Evolutionary conservation across 1,140 invertebrate genomes (phyloP).

Genomic region (Drosophila sp.): DNA sequence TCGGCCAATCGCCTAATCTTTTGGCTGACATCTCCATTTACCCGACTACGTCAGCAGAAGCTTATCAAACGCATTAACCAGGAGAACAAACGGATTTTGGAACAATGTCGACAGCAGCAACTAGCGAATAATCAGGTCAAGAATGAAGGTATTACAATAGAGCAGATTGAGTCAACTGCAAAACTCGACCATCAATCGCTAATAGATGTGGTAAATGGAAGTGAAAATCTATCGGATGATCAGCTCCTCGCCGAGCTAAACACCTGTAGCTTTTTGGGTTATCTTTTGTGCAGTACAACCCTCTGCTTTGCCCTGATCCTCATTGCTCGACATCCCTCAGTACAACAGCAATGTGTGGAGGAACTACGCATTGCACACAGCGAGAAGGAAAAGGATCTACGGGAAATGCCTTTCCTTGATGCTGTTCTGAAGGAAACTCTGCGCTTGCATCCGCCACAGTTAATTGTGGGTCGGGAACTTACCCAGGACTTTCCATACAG

Average conservation of each 20-base stretch:
- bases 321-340: constrained; percentile 60
- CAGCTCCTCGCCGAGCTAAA: constrained; percentile 59
- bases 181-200: constrained; percentile 35
- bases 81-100: constrained; percentile 44
- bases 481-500: constrained; percentile 55
- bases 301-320: constrained; percentile 56
- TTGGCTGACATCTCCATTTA: constrained; percentile 48
- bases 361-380: constrained; percentile 28
- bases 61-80: constrained; percentile 53
- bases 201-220: constrained; percentile 37
- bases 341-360: constrained; percentile 55
- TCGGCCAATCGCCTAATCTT: constrained; percentile 61
- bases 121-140: not conserved
- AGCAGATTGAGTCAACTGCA: constrained; percentile 5
- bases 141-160: constrained; percentile 1
- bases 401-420: constrained; percentile 43
- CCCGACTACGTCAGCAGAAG: constrained; percentile 41
- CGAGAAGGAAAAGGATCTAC: not conserved
- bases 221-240: constrained; percentile 5
- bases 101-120: not conserved
- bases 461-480: constrained; percentile 51
- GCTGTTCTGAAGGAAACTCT: constrained; percentile 54
- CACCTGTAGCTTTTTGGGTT: constrained; percentile 60
- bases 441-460: constrained; percentile 63
- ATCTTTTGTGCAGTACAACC: constrained; percentile 54